Percentiles rank a stretch among this genome's conserved stretches.
Conservation (phyloP, 2,113 vertebrate genomes). For the Colossoma macropomum region DNA sequence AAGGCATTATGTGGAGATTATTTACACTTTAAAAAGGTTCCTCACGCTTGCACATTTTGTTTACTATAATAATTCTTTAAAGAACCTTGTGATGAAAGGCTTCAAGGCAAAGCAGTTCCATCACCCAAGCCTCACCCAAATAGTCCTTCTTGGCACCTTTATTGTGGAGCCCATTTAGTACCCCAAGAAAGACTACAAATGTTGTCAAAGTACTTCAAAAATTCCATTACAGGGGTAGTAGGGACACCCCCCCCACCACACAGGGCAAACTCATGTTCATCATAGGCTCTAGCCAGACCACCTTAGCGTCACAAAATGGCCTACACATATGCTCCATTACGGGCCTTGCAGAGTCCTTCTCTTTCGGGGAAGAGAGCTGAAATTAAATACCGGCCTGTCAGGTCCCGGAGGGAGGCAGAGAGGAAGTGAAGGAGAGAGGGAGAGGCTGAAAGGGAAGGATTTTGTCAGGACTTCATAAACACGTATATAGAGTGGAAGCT, state of each 20-base stretch:
- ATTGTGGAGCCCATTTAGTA: background rate
- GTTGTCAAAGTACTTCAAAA: conserved; percentile 6
- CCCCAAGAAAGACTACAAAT: background rate
- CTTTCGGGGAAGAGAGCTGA: conserved; percentile 68
- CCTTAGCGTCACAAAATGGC: conserved; percentile 20
- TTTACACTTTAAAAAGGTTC: background rate
- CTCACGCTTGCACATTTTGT: too few species aligned
- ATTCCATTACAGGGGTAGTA: background rate
- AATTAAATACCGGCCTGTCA: conserved; percentile 74
- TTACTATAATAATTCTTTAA: too few species aligned
- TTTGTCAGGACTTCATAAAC: conserved; percentile 79
- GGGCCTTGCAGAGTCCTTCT: conserved; percentile 44
- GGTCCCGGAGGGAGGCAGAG: conserved; percentile 59
- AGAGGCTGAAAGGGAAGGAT: conserved; percentile 73
- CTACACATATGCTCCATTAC: conserved; percentile 28
- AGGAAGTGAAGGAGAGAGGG: conserved; percentile 62
- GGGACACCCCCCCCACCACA: background rate
- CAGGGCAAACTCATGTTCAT: background rate
- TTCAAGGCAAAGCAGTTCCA: background rate
- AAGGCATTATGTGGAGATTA: background rate
- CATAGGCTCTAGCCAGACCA: background rate
- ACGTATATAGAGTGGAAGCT: conserved; percentile 64
- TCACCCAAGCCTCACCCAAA: too few species aligned
- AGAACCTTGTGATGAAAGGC: too few species aligned
- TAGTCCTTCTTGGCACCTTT: background rate